phyloP scores from a whole-genome alignment of 2,797 vertebrate genomes.

The Pipistrellus pipistrellus region DNA sequence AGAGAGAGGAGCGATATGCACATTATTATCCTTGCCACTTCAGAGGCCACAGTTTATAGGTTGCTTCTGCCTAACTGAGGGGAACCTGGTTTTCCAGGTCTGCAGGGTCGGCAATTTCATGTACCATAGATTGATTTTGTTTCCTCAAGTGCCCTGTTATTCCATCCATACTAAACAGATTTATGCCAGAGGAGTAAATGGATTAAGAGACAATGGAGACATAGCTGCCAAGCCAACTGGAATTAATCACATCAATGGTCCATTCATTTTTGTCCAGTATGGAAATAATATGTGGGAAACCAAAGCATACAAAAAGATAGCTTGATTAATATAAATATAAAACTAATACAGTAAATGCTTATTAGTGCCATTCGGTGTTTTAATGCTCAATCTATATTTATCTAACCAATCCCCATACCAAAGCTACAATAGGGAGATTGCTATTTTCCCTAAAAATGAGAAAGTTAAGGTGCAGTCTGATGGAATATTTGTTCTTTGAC shows the following conservation, averaged over 20 bases:
- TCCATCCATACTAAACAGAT: slow-evolving; percentile 13
- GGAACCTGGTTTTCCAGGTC: background rate
- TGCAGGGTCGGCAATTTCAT: background rate
- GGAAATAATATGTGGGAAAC: background rate
- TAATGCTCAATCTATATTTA: background rate
- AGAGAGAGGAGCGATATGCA: background rate
- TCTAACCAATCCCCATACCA: background rate
- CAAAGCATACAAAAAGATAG: background rate
- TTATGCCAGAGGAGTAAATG: background rate
- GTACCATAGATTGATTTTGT: background rate
- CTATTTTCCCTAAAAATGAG: background rate
- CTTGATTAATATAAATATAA: slow-evolving; percentile 7
- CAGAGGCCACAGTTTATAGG: background rate
- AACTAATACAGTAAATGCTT: background rate
- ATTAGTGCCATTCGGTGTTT: background rate
- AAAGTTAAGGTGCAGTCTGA: background rate
- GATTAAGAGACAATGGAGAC: slow-evolving; percentile 8
- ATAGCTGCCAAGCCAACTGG: background rate
- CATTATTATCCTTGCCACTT: background rate
- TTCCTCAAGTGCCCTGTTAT: slow-evolving; percentile 23
- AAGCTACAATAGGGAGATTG: background rate
- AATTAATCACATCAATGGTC: slow-evolving; percentile 25
- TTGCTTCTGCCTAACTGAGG: background rate
- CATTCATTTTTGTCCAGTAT: background rate
- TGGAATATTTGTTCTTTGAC: background rate